These are phyloP conservation scores for Mustela nigripes DNA, from an alignment of 2,113 vertebrate species.

Conservation along the genomic window DNA sequence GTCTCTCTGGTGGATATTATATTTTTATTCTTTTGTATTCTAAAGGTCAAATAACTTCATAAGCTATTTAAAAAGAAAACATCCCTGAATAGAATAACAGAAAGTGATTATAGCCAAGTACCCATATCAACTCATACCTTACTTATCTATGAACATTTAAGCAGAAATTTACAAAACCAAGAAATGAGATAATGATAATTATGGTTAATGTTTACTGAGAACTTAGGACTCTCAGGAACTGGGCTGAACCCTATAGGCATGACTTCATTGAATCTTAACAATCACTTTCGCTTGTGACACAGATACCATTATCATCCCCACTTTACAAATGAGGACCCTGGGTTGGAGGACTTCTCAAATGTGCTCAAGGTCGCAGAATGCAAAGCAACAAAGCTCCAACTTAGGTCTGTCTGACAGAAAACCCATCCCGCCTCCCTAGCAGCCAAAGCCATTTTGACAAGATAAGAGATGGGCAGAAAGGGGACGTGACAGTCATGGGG, in stretches of 20 bases:
- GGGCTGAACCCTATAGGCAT: neutral
- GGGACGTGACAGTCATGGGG: neutral
- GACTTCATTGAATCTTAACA: neutral
- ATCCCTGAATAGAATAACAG: neutral
- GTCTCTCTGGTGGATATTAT: neutral
- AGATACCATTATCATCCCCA: neutral
- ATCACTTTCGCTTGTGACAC: neutral
- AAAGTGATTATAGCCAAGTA: neutral
- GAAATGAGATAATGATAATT: neutral
- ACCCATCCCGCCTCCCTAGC: neutral
- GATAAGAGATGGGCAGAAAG: neutral
- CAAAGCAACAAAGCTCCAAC: neutral
- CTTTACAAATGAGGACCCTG: neutral
- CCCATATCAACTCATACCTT: neutral
- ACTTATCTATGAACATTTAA: neutral
- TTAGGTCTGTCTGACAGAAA: neutral
- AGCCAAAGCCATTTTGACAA: neutral
- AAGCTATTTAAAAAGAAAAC: neutral
- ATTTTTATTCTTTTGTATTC: constrained; percentile 42
- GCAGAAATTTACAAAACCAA: constrained; percentile 1
- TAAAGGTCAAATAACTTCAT: neutral
- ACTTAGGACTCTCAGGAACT: neutral
- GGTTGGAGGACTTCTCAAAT: neutral
- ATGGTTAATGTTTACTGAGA: neutral
- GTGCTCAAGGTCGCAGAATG: neutral